phyloP scores from a whole-genome alignment of 37 sponge, comb jelly and placozoan genomes.

The Haliclona indistincta region DNA sequence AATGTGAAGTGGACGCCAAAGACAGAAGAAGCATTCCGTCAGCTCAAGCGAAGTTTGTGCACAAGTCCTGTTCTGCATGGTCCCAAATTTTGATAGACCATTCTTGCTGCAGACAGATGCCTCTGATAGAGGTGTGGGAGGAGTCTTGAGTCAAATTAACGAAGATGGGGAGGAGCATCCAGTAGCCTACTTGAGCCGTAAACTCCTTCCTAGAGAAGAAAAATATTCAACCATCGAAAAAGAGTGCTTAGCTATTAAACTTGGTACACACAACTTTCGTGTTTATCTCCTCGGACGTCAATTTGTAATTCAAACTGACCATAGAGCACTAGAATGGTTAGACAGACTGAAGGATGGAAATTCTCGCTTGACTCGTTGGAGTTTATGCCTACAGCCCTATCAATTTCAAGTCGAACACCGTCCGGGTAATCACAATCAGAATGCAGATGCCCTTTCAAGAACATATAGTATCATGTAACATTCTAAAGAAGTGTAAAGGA shows the following conservation, averaged over 20 bases:
- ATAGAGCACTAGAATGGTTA: slow-evolving; percentile 40
- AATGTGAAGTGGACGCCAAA: slow-evolving; percentile 36
- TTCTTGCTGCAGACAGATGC: slow-evolving; percentile 52
- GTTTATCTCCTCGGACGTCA: slow-evolving; percentile 38
- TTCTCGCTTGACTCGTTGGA: slow-evolving; percentile 42
- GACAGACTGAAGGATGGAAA: slow-evolving; percentile 27
- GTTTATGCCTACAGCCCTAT: neutral
- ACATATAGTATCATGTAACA: no score
- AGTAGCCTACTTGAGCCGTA: slow-evolving; percentile 42
- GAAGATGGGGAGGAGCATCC: slow-evolving; percentile 41
- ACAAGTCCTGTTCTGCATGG: slow-evolving; percentile 30
- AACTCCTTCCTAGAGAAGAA: slow-evolving; percentile 38
- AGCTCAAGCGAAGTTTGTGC: slow-evolving; percentile 7
- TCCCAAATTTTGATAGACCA: slow-evolving; percentile 18
- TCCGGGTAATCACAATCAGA: slow-evolving; percentile 5
- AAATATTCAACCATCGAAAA: slow-evolving; percentile 49
- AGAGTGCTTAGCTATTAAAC: slow-evolving; percentile 46
- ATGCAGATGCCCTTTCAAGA: slow-evolving; percentile 51
- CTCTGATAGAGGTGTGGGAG: slow-evolving; percentile 43
- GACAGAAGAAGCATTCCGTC: slow-evolving; percentile 32
- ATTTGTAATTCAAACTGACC: slow-evolving; percentile 54
- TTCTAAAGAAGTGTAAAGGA: no score
- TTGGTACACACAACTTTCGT: slow-evolving; percentile 16
- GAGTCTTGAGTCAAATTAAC: slow-evolving; percentile 23
- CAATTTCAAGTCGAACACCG: neutral